Evolutionary conservation across 2,113 vertebrate species (phyloP), one percentile per base, ranked within the genome.

Genomic region (Corythoichthys intestinalis): DNA sequence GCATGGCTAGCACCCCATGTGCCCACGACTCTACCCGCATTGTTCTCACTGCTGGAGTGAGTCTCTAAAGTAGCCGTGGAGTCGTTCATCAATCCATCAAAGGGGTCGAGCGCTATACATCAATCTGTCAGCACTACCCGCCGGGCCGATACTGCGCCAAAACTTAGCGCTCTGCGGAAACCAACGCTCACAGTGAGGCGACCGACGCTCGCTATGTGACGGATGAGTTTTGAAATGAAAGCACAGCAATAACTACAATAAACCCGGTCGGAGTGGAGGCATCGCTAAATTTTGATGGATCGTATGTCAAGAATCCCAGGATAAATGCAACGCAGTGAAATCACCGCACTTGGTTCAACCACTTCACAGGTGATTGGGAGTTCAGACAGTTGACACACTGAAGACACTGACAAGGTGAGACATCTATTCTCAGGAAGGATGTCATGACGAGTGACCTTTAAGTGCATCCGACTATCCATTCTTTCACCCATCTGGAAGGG

Each of bases 111-210:
- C 72, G 72, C 77, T 67, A 58, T 58, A 58, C 83, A 85, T 87
- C 83, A 85, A 85, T 87, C 85, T 75, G 83, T 90, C 86, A 88
- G 74, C 83, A 83, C 75, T 79, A 73, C 79, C 73, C 75, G 67
- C 77, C 77, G 72, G 66, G 77, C 74, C 81, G 73, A 78, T 79
- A 68, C 14, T 64, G 67, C 6, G 58, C 78, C 61, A 69, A 54
- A 75, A 66, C 75, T 81, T 81, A 60, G 71, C 70, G 52, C 71
- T 72, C 38, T 62, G 50, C 8, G 0, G 63, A 62, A 47, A 58
- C 50, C 41, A 4, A 34, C 70, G 41, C 56, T 69, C 28, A 44
- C 11, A 20, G 6, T 57, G 56, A n/a, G 52, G 35, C 67, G 44
- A 1, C 17, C 72, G 50, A 1, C 14, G 1, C 57, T 77, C 38